These are phyloP conservation scores for Drosophila longiperda DNA, from an alignment of 2,888 invertebrate genomes.

Conservation along the genomic window DNA sequence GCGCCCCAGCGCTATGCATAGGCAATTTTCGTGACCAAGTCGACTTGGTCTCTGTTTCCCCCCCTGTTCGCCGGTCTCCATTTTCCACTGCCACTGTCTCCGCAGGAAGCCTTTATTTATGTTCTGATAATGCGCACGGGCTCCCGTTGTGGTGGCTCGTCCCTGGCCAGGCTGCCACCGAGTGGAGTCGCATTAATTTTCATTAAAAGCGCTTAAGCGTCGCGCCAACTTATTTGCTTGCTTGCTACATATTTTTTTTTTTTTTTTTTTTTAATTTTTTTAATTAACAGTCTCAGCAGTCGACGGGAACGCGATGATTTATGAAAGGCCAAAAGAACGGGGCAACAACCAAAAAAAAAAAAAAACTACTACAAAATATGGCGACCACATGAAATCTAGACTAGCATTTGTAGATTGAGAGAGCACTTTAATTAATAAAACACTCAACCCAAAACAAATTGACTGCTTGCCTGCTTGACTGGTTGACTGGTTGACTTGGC, in stretches of 20 bases:
- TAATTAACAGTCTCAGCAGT: conserved; percentile 66
- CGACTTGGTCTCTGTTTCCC: conserved; percentile 24
- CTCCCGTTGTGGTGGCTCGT: conserved; percentile 33
- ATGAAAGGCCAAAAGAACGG: conserved; percentile 52
- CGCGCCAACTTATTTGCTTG: conserved; percentile 71
- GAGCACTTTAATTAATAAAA: conserved; percentile 80
- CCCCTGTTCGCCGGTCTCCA: background rate
- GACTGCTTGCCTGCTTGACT: conserved; percentile 67
- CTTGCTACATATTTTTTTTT: conserved; percentile 15
- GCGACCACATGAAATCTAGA: conserved; percentile 30
- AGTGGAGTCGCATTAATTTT: conserved; percentile 69
- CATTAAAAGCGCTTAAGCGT: conserved; percentile 75
- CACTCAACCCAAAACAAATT: conserved; percentile 75
- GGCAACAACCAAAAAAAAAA: conserved; percentile 8
- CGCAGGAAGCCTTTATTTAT: conserved; percentile 70
- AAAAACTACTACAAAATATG: conserved; percentile 36
- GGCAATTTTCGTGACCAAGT: conserved; percentile 57
- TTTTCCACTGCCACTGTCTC: background rate
- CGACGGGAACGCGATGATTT: conserved; percentile 62
- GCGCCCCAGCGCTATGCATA: conserved; percentile 35
- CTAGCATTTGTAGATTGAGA: conserved; percentile 16
- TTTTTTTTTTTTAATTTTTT: conserved; percentile 51
- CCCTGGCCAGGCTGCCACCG: conserved; percentile 14
- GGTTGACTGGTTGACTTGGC: conserved; percentile 32
- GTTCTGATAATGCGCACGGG: conserved; percentile 54